Evolutionary conservation across 2,888 invertebrate species (phyloP), one percentile per base, ranked within the genome.

Genomic region (Marronus borbonicus): DNA sequence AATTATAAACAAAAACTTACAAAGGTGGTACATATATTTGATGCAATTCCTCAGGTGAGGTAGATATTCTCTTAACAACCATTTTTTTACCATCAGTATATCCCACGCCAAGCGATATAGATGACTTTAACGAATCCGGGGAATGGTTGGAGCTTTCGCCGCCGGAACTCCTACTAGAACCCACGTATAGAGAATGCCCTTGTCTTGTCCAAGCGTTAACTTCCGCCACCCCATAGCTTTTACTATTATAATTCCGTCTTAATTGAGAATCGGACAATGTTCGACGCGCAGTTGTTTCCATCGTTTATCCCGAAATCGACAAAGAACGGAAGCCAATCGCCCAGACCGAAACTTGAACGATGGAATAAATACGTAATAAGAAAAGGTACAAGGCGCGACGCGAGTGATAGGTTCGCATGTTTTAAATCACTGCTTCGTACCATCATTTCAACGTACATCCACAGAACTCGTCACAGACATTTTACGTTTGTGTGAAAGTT

Each of bases 1-100:
- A 55, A 39, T 72, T 72, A 49, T 8, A 52, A n/a, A 52, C 3
- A 17, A 52, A 50, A 20, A 74, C 72, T 74, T 74, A 74, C 72
- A 44, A 24, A 12, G 72, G 49, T 24, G 72, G 72, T 39, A 58
- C n/a, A 60, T 24, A 74, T 20, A 68, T 68, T 7, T 50, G 20
- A 2, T 4, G 14, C 12, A 74, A 14, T 14, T 74, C 72, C 12
- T 74, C 72, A 2, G 72, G 72, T 3, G 72, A 62, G 1, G 60
- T 49, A n/a, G 72, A 74, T 62, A 74, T 60, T 24, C 72, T 60
- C 60, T 74, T 74, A 39, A 74, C 44, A 1, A 74, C 60, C 72
- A 74, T 60, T 44, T 44, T 60, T 12, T 44, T 74, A 4, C 72
- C 72, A 24, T 74, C 72, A 44, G 72, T 74, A 39, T 74, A 74